phyloP scores from a whole-genome alignment of 2,113 vertebrate species.

The Myrmecobius fasciatus region DNA sequence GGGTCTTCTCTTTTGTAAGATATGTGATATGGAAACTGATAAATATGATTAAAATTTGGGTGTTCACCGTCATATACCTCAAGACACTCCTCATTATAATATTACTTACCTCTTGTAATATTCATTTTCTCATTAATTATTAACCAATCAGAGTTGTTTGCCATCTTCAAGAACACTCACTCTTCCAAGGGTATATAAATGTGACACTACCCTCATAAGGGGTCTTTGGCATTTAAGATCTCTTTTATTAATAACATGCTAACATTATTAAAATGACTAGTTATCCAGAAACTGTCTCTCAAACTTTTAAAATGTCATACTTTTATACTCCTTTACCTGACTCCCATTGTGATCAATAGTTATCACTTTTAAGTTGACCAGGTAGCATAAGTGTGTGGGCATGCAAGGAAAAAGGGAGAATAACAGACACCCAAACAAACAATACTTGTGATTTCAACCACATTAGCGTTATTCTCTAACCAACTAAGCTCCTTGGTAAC shows the following conservation, averaged over 20 bases:
- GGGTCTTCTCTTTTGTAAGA: not conserved
- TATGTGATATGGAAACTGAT: not conserved
- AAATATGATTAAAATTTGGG: not conserved
- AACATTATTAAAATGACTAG: not conserved
- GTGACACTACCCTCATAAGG: not conserved
- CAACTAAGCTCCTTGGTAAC: not conserved
- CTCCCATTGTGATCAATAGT: not conserved
- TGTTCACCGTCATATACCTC: not conserved
- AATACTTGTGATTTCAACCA: conserved; percentile 17
- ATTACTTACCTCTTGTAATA: not conserved
- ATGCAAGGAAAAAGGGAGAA: not conserved
- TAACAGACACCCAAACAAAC: not conserved
- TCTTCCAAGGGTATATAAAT: not conserved
- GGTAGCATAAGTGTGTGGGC: not conserved
- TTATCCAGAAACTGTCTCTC: not conserved
- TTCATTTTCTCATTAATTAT: not conserved
- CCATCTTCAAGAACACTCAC: not conserved
- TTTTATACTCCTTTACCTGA: not conserved
- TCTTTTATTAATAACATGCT: no score
- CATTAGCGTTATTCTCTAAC: not conserved
- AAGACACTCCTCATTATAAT: not conserved
- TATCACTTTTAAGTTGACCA: conserved; percentile 14
- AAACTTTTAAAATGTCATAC: not conserved
- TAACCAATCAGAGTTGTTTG: not conserved
- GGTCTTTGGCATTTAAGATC: not conserved